A percentile compares a stretch with the other conserved stretches of the same genome.
These are phyloP conservation scores for Bombycilla garrulus DNA, from an alignment of 2,113 vertebrate genomes.

Conservation along the genomic window DNA sequence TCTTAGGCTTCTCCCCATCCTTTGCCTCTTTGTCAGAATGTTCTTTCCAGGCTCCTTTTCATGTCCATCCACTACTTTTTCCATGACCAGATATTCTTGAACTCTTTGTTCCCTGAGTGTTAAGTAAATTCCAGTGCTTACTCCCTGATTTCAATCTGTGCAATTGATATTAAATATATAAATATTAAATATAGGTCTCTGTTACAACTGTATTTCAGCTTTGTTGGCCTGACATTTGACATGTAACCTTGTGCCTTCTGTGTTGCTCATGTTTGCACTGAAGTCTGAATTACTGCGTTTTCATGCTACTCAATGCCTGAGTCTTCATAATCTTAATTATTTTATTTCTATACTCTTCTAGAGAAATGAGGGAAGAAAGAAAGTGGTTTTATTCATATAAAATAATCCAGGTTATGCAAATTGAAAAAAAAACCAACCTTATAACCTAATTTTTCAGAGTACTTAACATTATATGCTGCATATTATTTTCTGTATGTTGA, in stretches of 20 bases:
- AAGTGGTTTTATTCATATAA: neutral
- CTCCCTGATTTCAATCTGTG: neutral
- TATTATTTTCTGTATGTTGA: neutral
- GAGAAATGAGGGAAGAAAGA: neutral
- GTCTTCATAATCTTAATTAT: neutral
- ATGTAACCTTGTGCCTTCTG: neutral
- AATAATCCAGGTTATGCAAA: neutral
- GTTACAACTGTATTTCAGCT: neutral
- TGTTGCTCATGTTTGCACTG: neutral
- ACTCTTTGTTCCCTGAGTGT: neutral
- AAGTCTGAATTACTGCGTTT: neutral
- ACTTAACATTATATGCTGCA: neutral
- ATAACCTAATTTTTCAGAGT: neutral
- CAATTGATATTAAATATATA: neutral
- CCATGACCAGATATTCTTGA: neutral
- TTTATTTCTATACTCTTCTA: neutral
- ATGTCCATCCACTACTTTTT: neutral
- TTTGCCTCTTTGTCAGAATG: neutral
- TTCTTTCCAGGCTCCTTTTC: neutral
- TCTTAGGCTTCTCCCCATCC: neutral
- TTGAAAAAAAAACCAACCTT: neutral
- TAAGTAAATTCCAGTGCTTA: neutral
- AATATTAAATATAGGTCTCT: neutral
- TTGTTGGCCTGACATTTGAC: neutral
- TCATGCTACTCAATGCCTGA: neutral